phyloP scores from a whole-genome alignment of 2,113 vertebrate genomes.

The Odobenus rosmarus region DNA sequence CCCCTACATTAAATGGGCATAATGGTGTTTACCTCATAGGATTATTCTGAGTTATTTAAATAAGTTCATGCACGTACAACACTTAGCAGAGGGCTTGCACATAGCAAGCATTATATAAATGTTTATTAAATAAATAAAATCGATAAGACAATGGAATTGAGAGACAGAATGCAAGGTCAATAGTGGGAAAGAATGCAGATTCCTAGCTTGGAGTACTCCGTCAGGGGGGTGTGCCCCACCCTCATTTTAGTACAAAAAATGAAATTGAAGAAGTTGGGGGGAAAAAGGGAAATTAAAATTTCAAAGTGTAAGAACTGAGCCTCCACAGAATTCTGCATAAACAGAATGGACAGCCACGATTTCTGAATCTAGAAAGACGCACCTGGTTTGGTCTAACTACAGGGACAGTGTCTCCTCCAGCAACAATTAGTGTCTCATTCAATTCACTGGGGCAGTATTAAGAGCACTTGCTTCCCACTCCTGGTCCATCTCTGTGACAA shows the following conservation, averaged over 20 bases:
- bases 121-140: constrained; percentile 17
- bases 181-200: background rate
- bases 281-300: background rate
- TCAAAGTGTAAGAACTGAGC: background rate
- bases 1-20: background rate
- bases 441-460: background rate
- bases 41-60: background rate
- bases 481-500: background rate
- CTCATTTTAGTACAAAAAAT: constrained; percentile 7
- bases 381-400: background rate
- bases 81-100: background rate
- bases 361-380: background rate
- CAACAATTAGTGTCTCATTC: background rate
- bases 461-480: background rate
- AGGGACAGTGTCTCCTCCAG: background rate
- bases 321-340: background rate
- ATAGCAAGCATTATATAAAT: background rate
- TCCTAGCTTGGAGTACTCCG: background rate
- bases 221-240: background rate
- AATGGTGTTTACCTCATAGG: background rate
- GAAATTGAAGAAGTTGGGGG: background rate
- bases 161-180: background rate
- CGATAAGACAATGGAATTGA: background rate
- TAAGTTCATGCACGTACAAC: background rate
- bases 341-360: background rate